Base-by-base conservation (phyloP, 2,888 invertebrate genomes). In the Rhagonycha fulva region DNA sequence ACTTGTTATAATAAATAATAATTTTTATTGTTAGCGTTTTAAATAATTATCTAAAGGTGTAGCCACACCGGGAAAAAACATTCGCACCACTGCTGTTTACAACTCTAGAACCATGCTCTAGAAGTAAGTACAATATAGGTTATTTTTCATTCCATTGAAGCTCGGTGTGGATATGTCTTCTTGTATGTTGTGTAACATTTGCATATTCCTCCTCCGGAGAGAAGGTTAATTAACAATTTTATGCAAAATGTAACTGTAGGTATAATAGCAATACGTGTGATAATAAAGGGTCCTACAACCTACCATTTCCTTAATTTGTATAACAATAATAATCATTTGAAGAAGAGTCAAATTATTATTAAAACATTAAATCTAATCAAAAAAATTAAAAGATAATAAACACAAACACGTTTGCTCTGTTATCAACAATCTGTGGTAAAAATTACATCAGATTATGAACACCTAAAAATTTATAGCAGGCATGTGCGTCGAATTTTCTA, bases 311-410 rank as follows among this genome's bases (percentile, higher is more conserved):
- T n/a, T 47, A 47, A 47, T 47, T 47, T 47, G 47, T 47, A 47
- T 7, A 47, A 47, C 47, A 19, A 19, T 19, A 19, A 19, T 19
- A 47, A 47, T 47, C n/a, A 47, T 12, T 47, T 47, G n/a, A 47
- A 47, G 47, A 47, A n/a, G 28, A 12, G 14, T 26, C 26, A 68
- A 61, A 72, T 72, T 73, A 71, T 30, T 70, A 69, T 75, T 75
- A 71, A 67, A 71, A 75, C 71, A 75, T 47, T 28, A 67, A 62
- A 62, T 24, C 32, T 68, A 71, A 75, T 75, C 75, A 47, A 70
- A 74, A 78, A 78, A 78, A 74, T 77, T 75, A 74, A 75, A 67
- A 78, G 80, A 80, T 80, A 80, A 80, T 78, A 79, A 77, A 26
- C 73, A 80, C 76, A 80, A 80, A 80, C 79, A 79, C 75, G 75